Evolutionary conservation across 2,888 invertebrate species (phyloP).

Genomic region (Plebejus melissa): DNA sequence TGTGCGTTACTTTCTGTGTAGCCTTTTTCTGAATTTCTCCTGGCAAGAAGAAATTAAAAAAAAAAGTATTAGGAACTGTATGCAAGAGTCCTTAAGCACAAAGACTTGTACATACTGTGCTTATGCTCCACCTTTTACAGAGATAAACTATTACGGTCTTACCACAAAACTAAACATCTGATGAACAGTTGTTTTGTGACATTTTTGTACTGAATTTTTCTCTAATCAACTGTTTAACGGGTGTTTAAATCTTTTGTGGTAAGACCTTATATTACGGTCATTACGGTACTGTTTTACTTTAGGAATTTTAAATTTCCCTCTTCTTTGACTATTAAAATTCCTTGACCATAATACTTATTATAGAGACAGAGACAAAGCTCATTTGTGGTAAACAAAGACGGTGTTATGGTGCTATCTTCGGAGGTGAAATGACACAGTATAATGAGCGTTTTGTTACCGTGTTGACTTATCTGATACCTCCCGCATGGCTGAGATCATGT

Average conservation of each 20-base stretch:
- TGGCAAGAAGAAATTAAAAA: neutral
- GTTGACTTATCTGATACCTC: neutral
- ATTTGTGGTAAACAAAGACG: constrained; percentile 23
- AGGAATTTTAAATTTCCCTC: neutral
- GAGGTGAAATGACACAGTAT: neutral
- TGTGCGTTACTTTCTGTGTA: neutral
- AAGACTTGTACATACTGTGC: too few relatives aligned
- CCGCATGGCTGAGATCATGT: constrained; percentile 7
- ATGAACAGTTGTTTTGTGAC: too few relatives aligned
- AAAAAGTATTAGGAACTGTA: too few relatives aligned
- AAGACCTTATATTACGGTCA: too few relatives aligned
- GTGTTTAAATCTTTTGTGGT: too few relatives aligned
- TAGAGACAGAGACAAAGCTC: neutral
- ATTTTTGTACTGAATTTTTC: too few relatives aligned
- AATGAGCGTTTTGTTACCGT: neutral
- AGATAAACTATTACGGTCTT: neutral
- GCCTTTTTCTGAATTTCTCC: neutral
- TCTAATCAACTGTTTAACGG: too few relatives aligned
- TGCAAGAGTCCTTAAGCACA: too few relatives aligned
- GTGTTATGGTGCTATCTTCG: constrained; percentile 2
- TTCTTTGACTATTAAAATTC: neutral
- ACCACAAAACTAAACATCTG: too few relatives aligned
- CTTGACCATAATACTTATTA: neutral
- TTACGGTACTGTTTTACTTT: neutral
- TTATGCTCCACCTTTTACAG: neutral